These are phyloP conservation scores for Spisula solida DNA, from an alignment of 2,888 invertebrate species.

Conservation along the genomic window DNA sequence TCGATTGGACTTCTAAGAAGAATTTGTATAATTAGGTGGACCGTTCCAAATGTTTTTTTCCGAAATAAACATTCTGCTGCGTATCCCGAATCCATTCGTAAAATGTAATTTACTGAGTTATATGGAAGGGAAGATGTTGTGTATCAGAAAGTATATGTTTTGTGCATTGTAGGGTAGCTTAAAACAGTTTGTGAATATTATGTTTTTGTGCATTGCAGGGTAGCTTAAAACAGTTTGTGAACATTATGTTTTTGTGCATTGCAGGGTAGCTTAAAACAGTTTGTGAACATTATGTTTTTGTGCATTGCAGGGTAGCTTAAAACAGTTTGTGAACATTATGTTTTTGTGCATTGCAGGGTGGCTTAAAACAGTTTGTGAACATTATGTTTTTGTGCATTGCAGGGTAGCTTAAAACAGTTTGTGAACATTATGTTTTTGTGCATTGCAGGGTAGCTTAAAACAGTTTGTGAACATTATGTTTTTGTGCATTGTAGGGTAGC, in stretches of 20 bases:
- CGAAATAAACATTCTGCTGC: slow-evolving; percentile 24
- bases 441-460: no score
- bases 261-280: not conserved
- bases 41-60: slow-evolving; percentile 30
- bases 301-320: no score
- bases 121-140: not conserved
- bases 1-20: slow-evolving; percentile 27
- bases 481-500: no score
- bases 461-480: no score
- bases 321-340: no score
- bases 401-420: not conserved
- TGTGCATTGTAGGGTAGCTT: not conserved
- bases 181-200: not conserved
- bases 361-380: no score
- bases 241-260: slow-evolving; percentile 4
- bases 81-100: slow-evolving; percentile 33
- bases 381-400: slow-evolving; percentile 2
- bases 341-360: no score
- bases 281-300: not conserved
- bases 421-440: not conserved
- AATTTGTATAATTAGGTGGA: slow-evolving; percentile 42
- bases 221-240: no score
- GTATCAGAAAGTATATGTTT: not conserved
- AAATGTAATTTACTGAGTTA: slow-evolving; percentile 41
- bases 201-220: no score